phyloP scores from a whole-genome alignment of 2,888 invertebrate genomes.

The Tortrix viridana region DNA sequence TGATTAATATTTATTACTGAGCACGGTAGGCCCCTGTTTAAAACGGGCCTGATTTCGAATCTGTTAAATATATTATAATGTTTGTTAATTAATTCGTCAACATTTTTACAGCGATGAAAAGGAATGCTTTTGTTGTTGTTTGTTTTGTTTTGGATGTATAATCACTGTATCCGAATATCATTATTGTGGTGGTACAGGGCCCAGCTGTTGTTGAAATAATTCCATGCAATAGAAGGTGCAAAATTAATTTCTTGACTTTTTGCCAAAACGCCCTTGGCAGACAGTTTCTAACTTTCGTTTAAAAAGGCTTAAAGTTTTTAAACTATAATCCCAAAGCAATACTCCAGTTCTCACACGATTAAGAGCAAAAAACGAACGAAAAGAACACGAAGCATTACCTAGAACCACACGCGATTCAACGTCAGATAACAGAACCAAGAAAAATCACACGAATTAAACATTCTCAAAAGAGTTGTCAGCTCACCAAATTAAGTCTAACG shows the following conservation, averaged over 20 bases:
- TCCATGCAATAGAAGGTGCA: neutral
- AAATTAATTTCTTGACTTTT: neutral
- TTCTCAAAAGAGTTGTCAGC: conserved; percentile 75
- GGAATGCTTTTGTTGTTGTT: conserved; percentile 34
- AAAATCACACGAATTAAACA: conserved; percentile 73
- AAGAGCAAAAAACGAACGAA: conserved; percentile 36
- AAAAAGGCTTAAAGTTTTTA: too few relatives aligned
- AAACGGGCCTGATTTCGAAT: conserved; percentile 35
- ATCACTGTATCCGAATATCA: neutral
- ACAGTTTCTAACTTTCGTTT: too few relatives aligned
- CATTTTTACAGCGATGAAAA: conserved; percentile 25
- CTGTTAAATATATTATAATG: conserved; percentile 38
- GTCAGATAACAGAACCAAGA: conserved; percentile 67
- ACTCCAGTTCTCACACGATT: conserved; percentile 32
- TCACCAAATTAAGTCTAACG: conserved; percentile 72
- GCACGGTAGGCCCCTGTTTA: conserved; percentile 46
- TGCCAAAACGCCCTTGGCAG: too few relatives aligned
- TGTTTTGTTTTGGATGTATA: conserved; percentile 24
- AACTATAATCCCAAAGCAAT: too few relatives aligned
- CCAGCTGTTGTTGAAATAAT: neutral
- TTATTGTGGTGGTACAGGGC: neutral
- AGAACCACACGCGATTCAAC: conserved; percentile 55
- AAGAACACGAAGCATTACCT: conserved; percentile 45
- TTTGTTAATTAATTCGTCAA: conserved; percentile 39
- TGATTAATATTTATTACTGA: conserved; percentile 78